phyloP scores from a whole-genome alignment of 2,888 invertebrate species.

The Acanthopleura granulata region DNA sequence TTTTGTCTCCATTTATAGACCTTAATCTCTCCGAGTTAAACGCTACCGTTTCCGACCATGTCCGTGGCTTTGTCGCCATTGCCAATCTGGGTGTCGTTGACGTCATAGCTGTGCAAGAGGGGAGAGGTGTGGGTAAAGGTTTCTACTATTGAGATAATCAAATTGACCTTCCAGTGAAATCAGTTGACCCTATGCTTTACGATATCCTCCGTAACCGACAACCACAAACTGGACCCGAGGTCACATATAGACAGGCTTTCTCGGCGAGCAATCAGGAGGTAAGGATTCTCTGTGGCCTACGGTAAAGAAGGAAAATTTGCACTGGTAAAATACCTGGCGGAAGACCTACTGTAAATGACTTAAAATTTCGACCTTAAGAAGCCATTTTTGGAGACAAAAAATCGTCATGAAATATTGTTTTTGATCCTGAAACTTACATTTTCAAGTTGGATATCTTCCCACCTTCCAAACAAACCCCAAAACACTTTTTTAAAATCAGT shows the following conservation, averaged over 20 bases:
- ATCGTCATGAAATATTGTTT: no score
- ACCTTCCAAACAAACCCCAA: no score
- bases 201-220: constrained; percentile 37
- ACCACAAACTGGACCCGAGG: constrained; percentile 33
- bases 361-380: no score
- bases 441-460: no score
- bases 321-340: no score
- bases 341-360: no score
- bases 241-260: constrained; percentile 50
- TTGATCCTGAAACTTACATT: no score
- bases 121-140: constrained; percentile 49
- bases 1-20: constrained; percentile 35
- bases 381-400: no score
- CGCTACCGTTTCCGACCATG: constrained; percentile 38
- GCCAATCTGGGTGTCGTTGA: constrained; percentile 34
- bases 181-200: constrained; percentile 38
- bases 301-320: no score
- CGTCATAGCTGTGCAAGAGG: constrained; percentile 54
- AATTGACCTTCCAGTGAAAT: constrained; percentile 29
- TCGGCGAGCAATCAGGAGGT: constrained; percentile 51
- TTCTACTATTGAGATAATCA: constrained; percentile 52
- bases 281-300: neutral
- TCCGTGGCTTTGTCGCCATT: constrained; percentile 39
- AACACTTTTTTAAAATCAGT: no score
- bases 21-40: constrained; percentile 30